Percentiles rank a stretch among this genome's conserved stretches.
Evolutionary conservation across 1,140 invertebrate genomes (phyloP).

Genomic region (Batillaria attramentaria): DNA sequence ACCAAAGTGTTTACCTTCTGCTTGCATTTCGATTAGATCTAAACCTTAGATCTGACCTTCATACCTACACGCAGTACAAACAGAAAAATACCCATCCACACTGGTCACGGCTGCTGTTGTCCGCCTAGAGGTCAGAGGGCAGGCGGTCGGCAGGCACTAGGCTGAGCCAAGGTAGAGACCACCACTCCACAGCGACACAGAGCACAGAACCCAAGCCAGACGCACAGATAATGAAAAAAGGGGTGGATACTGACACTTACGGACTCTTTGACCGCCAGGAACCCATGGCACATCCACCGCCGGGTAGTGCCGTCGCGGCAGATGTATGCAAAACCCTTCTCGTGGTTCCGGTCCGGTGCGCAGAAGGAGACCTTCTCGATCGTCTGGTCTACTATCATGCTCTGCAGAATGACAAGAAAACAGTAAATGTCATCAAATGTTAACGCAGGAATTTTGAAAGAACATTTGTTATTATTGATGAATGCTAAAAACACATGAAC

Average conservation of each 20-base stretch:
- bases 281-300: constrained; percentile 99
- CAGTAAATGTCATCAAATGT: too few relatives aligned
- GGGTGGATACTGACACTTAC: constrained; percentile 74
- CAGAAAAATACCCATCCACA: too few relatives aligned
- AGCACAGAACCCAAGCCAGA: neutral
- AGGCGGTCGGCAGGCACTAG: neutral
- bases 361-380: constrained; percentile 99
- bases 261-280: constrained; percentile 95
- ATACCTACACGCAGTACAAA: too few relatives aligned
- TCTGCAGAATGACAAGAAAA: constrained; percentile 70
- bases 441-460: too few relatives aligned
- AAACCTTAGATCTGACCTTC: too few relatives aligned
- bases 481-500: neutral
- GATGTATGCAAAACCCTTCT: constrained; percentile 96
- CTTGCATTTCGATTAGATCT: too few relatives aligned
- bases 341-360: constrained; percentile 98
- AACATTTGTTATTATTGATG: neutral
- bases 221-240: constrained; percentile 38
- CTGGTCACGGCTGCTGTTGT: neutral
- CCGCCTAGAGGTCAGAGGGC: neutral
- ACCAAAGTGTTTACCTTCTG: too few relatives aligned
- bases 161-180: neutral
- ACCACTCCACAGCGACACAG: constrained; percentile 18
- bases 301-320: constrained; percentile 87
- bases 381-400: constrained; percentile 99